phyloP scores from a whole-genome alignment of 2,113 vertebrate species.

The Phyllopteryx taeniolatus region DNA sequence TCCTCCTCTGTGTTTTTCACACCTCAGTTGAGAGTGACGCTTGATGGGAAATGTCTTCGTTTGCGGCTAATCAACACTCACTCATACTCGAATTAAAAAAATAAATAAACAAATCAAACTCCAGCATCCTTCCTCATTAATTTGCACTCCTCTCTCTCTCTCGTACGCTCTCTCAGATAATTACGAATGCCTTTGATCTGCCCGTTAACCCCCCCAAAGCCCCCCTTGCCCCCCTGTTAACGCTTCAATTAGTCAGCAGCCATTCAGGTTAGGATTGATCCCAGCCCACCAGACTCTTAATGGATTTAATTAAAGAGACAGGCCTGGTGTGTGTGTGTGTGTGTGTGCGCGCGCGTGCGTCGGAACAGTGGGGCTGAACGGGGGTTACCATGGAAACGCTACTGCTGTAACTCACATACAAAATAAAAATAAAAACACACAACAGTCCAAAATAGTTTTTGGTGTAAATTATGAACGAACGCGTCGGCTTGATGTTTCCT shows the following conservation, averaged over 20 bases:
- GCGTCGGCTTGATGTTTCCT: not conserved
- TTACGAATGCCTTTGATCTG: slow-evolving; percentile 69
- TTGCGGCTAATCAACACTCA: not conserved
- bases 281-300: slow-evolving; percentile 68
- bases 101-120: not conserved
- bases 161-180: slow-evolving; percentile 40
- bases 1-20: not conserved
- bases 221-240: slow-evolving; percentile 39
- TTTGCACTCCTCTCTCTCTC: slow-evolving; percentile 32
- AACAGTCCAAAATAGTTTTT: slow-evolving; percentile 1
- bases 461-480: slow-evolving; percentile 19
- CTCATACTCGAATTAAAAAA: not conserved
- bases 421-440: slow-evolving; percentile 1
- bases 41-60: not conserved
- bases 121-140: slow-evolving; percentile 49
- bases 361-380: slow-evolving; percentile 18
- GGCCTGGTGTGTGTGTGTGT: slow-evolving; percentile 2
- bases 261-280: slow-evolving; percentile 73
- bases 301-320: slow-evolving; percentile 71
- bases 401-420: slow-evolving; percentile 8
- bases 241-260: slow-evolving; percentile 70
- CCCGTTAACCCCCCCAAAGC: slow-evolving; percentile 46
- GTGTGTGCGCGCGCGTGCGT: slow-evolving; percentile 15
- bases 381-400: slow-evolving; percentile 50
- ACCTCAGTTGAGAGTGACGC: not conserved